Percentiles rank a stretch among this genome's conserved stretches.
These are phyloP conservation scores for Hapalemur alaotrensis DNA, from an alignment of 2,797 vertebrate genomes.

Conservation along the genomic window DNA sequence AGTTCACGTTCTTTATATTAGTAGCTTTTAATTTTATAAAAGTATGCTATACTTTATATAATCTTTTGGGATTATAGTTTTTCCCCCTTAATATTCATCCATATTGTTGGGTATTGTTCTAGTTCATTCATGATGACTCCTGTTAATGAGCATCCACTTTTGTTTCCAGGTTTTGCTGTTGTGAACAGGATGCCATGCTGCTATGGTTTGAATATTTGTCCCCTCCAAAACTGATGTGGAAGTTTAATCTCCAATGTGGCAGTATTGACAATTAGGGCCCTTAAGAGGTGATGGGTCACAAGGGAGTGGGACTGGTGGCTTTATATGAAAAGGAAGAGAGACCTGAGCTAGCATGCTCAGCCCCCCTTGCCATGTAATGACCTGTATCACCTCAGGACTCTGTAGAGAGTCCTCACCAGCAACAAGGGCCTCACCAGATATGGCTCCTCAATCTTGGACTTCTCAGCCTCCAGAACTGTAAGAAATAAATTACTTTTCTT, in stretches of 20 bases:
- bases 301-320: not conserved
- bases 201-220: not conserved
- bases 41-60: not conserved
- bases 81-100: not conserved
- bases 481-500: not conserved
- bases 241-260: not conserved
- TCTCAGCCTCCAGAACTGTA: not conserved
- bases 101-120: not conserved
- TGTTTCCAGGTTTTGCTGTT: not conserved
- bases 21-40: slow-evolving; percentile 14
- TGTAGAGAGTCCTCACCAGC: not conserved
- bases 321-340: not conserved
- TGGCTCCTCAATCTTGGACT: not conserved
- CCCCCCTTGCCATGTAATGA: not conserved
- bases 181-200: not conserved
- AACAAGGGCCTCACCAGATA: not conserved
- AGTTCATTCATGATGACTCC: slow-evolving; percentile 1
- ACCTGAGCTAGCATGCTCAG: not conserved
- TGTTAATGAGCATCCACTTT: not conserved
- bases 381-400: not conserved
- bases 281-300: not conserved
- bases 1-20: not conserved
- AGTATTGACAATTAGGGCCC: not conserved
- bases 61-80: not conserved
- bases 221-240: not conserved